phyloP scores from a whole-genome alignment of 2,888 invertebrate species.

The Drosophila testacea region DNA sequence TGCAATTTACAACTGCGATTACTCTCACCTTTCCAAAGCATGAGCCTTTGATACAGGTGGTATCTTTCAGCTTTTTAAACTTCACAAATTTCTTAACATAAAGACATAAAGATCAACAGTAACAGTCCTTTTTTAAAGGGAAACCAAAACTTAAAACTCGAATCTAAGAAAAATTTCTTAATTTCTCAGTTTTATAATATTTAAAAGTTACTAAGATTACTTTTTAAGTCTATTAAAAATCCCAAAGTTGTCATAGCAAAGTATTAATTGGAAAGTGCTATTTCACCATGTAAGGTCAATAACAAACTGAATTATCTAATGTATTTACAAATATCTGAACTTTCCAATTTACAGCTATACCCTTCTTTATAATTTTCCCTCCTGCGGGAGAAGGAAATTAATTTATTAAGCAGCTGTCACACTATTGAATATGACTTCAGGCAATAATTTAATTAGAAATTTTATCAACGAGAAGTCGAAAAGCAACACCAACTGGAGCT shows the following conservation, averaged over 20 bases:
- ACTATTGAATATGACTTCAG: slow-evolving; percentile 33
- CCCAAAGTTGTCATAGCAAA: no score
- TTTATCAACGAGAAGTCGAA: slow-evolving; percentile 16
- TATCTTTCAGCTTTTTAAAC: not conserved
- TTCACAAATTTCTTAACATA: not conserved
- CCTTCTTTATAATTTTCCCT: not conserved
- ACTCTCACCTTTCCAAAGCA: not conserved
- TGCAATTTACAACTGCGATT: not conserved
- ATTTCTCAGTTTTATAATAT: no score
- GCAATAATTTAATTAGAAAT: slow-evolving; percentile 57
- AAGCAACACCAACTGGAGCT: not conserved
- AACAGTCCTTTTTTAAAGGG: not conserved
- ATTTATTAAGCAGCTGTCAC: slow-evolving; percentile 38
- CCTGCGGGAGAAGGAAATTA: slow-evolving; percentile 32
- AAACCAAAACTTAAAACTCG: not conserved
- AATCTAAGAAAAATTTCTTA: no score
- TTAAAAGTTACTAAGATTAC: no score
- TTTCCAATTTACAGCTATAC: not conserved
- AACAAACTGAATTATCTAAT: no score
- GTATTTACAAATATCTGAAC: not conserved
- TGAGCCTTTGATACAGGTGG: no score
- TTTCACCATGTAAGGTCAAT: no score
- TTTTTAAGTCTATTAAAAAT: no score
- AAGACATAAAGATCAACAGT: no score
- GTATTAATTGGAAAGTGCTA: no score